Evolutionary conservation across 92 coral and sea anemone species (phyloP).

Genomic region (Epizoanthus ramosus): DNA sequence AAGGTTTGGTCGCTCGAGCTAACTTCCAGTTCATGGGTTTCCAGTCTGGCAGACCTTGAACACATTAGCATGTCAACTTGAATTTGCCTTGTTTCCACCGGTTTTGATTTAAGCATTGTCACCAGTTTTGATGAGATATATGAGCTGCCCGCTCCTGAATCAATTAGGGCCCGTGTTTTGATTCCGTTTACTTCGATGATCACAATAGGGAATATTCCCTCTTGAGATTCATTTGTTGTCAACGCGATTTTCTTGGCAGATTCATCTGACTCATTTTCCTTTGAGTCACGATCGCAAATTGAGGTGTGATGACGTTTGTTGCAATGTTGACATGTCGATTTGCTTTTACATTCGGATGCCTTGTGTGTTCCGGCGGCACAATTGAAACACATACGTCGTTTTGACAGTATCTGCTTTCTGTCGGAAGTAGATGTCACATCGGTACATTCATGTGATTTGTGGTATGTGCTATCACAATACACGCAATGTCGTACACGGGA

Average conservation of each 20-base stretch:
- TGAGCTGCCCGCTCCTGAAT: slow-evolving; percentile 62
- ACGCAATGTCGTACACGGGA: neutral
- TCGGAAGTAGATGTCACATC: slow-evolving; percentile 25
- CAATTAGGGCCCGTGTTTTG: slow-evolving; percentile 51
- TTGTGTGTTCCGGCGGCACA: slow-evolving; percentile 43
- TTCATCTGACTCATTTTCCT: slow-evolving; percentile 25
- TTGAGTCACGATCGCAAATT: slow-evolving; percentile 41
- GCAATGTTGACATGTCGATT: slow-evolving; percentile 41
- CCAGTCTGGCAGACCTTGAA: no score
- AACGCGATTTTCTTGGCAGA: slow-evolving; percentile 19
- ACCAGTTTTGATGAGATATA: neutral
- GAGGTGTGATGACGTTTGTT: slow-evolving; percentile 52
- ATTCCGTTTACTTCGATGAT: slow-evolving; percentile 50
- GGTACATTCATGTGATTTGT: slow-evolving; percentile 43
- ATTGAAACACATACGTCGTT: slow-evolving; percentile 50
- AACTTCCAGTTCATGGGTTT: no score
- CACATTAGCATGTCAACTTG: neutral
- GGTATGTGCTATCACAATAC: slow-evolving; percentile 30
- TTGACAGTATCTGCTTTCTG: slow-evolving; percentile 34
- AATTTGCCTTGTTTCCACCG: neutral
- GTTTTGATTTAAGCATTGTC: no score
- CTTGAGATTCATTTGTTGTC: slow-evolving; percentile 14
- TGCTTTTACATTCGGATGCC: slow-evolving; percentile 37
- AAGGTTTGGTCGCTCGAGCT: no score
- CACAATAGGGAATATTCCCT: slow-evolving; percentile 46